Base-by-base conservation (phyloP, 2,888 invertebrate species). In the Lithophane socia region DNA sequence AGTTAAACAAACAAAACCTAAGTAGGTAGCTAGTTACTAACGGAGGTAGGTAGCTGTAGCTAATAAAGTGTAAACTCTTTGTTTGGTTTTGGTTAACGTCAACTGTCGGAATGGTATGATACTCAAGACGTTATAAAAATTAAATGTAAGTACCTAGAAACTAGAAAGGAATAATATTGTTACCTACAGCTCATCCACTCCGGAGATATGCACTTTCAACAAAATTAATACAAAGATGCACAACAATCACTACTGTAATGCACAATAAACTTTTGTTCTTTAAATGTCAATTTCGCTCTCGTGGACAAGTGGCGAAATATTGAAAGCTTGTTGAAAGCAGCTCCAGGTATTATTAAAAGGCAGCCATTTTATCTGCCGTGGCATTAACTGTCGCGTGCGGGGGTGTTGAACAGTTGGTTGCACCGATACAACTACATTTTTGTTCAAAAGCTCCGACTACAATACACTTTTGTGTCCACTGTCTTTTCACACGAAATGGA, bases 391-490 rank as follows among this genome's bases (percentile, higher is more conserved):
- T 83, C 56, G 68, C 63, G 60, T 86, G 63, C 72, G 47, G 42
- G 42, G 47, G 58, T n/a, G 37, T 49, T 63, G 69, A 49, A 73
- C 69, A 63, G 47, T 60, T 37, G 52, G n/a, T 29, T 67, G 42
- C 83, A 64, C 13, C 10, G 24, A 37, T 60, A 58, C 42, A 60
- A 24, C 13, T 58, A 58, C 54, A 67, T 81, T 83, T 70, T 49
- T 52, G 66, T 73, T 73, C 60, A 70, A 65, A 81, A 61, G 61
- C 69, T 76, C 5, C n/a, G 47, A 85, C 42, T 44, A 73, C 77
- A 85, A 82, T 70, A 52, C 54, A 66, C 77, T 54, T 71, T 82
- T 69, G 72, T 86, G 54, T 63, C 42, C 65, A 72, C 56, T 66
- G 37, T 42, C 47, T 69, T 66, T 75, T 63, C 61, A 67, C 58